phyloP scores from a whole-genome alignment of 2,797 vertebrate genomes.

The Lutjanus campechanus region DNA sequence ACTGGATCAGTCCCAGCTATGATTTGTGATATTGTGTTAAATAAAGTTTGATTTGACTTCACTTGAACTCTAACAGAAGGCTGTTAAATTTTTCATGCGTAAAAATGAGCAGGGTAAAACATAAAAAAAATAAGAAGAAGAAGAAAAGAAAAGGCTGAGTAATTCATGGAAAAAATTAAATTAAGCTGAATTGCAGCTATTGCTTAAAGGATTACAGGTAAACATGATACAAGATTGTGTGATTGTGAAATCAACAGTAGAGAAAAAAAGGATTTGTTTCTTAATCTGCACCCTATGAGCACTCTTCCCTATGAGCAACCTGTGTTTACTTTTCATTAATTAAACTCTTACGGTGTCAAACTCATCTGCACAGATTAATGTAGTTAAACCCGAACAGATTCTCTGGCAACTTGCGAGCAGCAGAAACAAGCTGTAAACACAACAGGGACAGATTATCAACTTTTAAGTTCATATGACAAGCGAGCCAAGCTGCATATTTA shows the following conservation, averaged over 20 bases:
- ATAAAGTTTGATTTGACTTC: too few species aligned
- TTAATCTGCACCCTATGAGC: slow-evolving; percentile 1
- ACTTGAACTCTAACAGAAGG: not conserved
- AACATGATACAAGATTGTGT: not conserved
- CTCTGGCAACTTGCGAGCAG: not conserved
- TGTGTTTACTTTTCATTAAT: slow-evolving; percentile 16
- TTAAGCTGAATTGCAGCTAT: not conserved
- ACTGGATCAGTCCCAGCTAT: too few species aligned
- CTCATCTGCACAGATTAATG: slow-evolving; percentile 11
- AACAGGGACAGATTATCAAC: not conserved
- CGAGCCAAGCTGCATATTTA: not conserved
- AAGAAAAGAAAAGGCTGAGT: not conserved
- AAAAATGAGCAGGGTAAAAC: not conserved
- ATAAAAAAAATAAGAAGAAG: not conserved
- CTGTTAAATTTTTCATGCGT: not conserved
- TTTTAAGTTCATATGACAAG: slow-evolving; percentile 5
- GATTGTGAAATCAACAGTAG: slow-evolving; percentile 15
- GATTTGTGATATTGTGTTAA: too few species aligned
- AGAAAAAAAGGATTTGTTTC: slow-evolving; percentile 23
- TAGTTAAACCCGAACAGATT: slow-evolving; percentile 4
- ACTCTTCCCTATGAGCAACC: not conserved
- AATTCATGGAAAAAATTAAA: slow-evolving; percentile 11
- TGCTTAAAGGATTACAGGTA: slow-evolving; percentile 9
- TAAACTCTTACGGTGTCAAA: slow-evolving; percentile 20
- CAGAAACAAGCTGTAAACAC: slow-evolving; percentile 2